Evolutionary conservation across 92 coral and sea anemone species (phyloP).

Genomic region (Actinostola sp.): DNA sequence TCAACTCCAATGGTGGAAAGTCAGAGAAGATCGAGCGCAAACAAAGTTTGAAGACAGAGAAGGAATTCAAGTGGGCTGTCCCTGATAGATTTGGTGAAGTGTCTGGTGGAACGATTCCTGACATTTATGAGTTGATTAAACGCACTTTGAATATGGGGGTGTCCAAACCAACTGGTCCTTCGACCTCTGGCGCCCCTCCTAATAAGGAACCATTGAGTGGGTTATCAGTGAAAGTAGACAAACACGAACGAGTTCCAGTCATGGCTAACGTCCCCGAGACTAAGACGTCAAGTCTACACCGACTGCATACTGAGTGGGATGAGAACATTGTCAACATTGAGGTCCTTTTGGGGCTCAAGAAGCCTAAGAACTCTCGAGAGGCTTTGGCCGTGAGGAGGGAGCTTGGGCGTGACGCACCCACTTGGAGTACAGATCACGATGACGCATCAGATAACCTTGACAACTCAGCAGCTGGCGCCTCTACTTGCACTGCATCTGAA

Average conservation of each 20-base stretch:
- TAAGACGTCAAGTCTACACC: slow-evolving; percentile 8
- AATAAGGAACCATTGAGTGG: too few relatives aligned
- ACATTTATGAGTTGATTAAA: slow-evolving; percentile 8
- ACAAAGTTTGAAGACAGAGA: too few relatives aligned
- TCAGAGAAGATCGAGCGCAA: too few relatives aligned
- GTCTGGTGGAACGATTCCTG: slow-evolving; percentile 17
- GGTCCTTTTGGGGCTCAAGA: slow-evolving; percentile 7
- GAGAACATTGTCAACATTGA: slow-evolving; percentile 13
- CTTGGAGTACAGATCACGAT: too few relatives aligned
- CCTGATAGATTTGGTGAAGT: too few relatives aligned
- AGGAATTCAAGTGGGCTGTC: neutral
- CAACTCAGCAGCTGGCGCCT: too few relatives aligned
- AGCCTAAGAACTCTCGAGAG: slow-evolving; percentile 15
- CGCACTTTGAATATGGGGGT: slow-evolving; percentile 9
- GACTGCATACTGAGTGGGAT: slow-evolving; percentile 15
- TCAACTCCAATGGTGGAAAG: too few relatives aligned
- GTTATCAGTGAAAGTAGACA: neutral
- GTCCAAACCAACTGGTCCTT: too few relatives aligned
- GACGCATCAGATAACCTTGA: too few relatives aligned
- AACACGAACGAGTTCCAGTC: neutral
- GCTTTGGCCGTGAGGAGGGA: slow-evolving; percentile 6
- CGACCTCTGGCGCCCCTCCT: too few relatives aligned
- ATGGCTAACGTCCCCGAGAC: neutral
- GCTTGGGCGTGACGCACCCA: neutral
- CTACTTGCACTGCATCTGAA: too few relatives aligned